Percentiles rank a stretch among this genome's conserved stretches.
Conservation (phyloP, 2,113 vertebrate species). For the Uria lomvia region DNA sequence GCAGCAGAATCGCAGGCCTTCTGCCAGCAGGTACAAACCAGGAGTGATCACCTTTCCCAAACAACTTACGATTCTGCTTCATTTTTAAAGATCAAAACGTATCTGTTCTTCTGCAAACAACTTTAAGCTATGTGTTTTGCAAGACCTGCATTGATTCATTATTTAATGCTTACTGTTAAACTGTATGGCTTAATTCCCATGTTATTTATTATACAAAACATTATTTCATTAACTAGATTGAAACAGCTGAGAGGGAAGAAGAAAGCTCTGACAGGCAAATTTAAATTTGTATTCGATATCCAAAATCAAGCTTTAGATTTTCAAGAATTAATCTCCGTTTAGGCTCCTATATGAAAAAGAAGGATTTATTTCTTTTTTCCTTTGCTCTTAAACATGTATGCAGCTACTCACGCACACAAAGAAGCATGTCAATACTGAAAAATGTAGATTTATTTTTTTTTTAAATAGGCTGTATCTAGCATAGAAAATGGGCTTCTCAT, state of each 20-base stretch:
- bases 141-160: background rate
- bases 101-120: background rate
- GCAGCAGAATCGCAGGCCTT: background rate
- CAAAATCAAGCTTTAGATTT: background rate
- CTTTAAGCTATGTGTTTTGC: background rate
- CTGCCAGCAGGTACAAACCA: background rate
- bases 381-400: background rate
- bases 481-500: background rate
- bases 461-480: background rate
- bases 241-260: constrained; percentile 11
- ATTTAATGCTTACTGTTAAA: constrained; percentile 11
- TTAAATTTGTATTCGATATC: background rate
- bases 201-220: constrained; percentile 14
- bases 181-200: background rate
- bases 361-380: background rate
- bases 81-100: background rate
- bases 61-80: background rate
- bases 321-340: constrained; percentile 1
- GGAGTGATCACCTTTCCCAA: background rate
- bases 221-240: constrained; percentile 26
- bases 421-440: background rate
- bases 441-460: background rate
- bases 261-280: background rate
- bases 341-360: background rate
- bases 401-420: background rate